phyloP scores from a whole-genome alignment of 2,797 vertebrate genomes.

The Borostomias antarcticus region DNA sequence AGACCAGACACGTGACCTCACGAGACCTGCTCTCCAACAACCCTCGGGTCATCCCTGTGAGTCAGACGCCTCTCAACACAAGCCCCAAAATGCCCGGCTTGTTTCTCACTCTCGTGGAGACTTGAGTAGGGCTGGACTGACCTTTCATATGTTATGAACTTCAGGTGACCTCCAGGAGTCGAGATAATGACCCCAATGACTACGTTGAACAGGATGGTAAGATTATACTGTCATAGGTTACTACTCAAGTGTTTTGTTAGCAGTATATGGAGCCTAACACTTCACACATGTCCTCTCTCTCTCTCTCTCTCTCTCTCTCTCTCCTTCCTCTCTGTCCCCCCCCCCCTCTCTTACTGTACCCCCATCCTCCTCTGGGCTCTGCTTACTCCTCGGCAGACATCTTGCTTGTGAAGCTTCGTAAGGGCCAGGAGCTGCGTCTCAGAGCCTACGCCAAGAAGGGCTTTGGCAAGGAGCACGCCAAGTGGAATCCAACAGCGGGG shows the following conservation, averaged over 20 bases:
- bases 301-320: background rate
- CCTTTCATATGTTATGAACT: background rate
- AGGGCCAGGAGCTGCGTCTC: slow-evolving; percentile 94
- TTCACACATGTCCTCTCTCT: background rate
- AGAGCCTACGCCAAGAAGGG: slow-evolving; percentile 97
- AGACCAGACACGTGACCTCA: slow-evolving; percentile 95
- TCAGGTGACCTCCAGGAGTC: slow-evolving; percentile 95
- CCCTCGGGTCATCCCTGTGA: slow-evolving; percentile 92
- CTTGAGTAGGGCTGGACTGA: slow-evolving; percentile 5
- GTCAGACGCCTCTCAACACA: slow-evolving; percentile 46
- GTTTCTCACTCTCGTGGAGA: too few species aligned
- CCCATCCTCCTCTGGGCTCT: background rate
- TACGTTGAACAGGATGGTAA: slow-evolving; percentile 96
- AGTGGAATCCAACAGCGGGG: slow-evolving; percentile 97
- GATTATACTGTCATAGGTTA: slow-evolving; percentile 21
- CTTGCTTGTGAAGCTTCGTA: slow-evolving; percentile 94
- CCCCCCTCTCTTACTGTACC: background rate
- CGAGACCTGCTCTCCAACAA: slow-evolving; percentile 95
- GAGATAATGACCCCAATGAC: slow-evolving; percentile 96
- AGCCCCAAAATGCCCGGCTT: too few species aligned
- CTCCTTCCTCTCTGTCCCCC: too few species aligned
- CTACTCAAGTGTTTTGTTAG: background rate
- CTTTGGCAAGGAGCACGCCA: slow-evolving; percentile 97
- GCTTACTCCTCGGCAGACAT: slow-evolving; percentile 79
- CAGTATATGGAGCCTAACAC: too few species aligned